A percentile compares a stretch with the other conserved stretches of the same genome.
phyloP scores from a whole-genome alignment of 2,888 invertebrate species.

The Agrypnus murinus region DNA sequence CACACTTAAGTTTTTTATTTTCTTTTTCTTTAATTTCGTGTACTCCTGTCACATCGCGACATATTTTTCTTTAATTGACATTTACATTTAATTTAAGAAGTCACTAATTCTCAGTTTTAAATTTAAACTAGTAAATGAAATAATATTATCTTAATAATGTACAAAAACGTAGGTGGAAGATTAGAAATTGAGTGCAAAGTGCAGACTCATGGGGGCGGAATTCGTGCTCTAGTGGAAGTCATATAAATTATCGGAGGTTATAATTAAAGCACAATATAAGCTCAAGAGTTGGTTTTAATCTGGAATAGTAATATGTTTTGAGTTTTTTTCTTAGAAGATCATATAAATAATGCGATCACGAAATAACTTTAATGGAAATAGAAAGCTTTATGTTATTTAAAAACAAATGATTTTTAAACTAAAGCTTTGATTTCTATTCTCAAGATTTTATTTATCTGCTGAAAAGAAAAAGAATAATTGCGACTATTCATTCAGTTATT shows the following conservation, averaged over 20 bases:
- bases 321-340: slow-evolving; percentile 31
- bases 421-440: too few species aligned
- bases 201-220: slow-evolving; percentile 43
- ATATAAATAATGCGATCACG: slow-evolving; percentile 49
- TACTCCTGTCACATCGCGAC: slow-evolving; percentile 8
- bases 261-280: slow-evolving; percentile 47
- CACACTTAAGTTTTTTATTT: not conserved
- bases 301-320: slow-evolving; percentile 39
- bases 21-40: too few species aligned
- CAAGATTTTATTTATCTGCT: too few species aligned
- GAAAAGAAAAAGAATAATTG: too few species aligned
- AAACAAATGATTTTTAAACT: too few species aligned
- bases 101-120: too few species aligned
- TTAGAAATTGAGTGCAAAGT: slow-evolving; percentile 37
- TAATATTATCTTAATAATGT: too few species aligned
- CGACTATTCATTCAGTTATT: too few species aligned
- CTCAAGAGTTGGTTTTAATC: slow-evolving; percentile 43
- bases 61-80: too few species aligned
- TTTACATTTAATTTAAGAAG: too few species aligned
- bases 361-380: slow-evolving; percentile 43
- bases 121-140: too few species aligned
- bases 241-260: slow-evolving; percentile 45
- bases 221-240: slow-evolving; percentile 45
- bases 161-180: slow-evolving; percentile 33
- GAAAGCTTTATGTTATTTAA: slow-evolving; percentile 39